A percentile compares a stretch with the other conserved stretches of the same genome.
Evolutionary conservation across 2,113 vertebrate species (phyloP).

Genomic region (Acanthisitta chloris): DNA sequence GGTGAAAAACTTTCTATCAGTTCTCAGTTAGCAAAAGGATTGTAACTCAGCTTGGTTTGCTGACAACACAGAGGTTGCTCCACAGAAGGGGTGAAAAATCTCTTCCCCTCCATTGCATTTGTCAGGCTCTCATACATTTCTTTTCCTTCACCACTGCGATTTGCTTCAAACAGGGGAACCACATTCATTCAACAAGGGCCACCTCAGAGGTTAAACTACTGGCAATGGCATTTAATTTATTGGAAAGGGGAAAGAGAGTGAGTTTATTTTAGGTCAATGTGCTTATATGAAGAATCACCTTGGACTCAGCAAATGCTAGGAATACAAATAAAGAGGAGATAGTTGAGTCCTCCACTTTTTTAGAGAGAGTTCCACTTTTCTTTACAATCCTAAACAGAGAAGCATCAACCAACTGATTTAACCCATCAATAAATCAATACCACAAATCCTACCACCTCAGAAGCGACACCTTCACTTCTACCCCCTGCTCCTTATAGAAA

Average conservation of each 20-base stretch:
- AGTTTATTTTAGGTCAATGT: background rate
- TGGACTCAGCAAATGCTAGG: background rate
- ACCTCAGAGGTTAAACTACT: background rate
- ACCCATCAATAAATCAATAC: background rate
- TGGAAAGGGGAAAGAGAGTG: background rate
- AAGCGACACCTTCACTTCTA: background rate
- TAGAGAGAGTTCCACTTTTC: background rate
- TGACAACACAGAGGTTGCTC: background rate
- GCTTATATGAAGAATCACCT: background rate
- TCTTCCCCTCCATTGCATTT: background rate
- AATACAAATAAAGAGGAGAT: background rate
- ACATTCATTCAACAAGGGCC: background rate
- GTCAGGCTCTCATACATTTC: background rate
- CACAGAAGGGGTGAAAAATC: background rate
- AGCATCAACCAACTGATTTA: background rate
- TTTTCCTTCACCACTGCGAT: background rate
- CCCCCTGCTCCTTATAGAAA: rapidly evolving
- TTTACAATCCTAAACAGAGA: background rate
- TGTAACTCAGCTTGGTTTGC: background rate
- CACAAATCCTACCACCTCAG: background rate
- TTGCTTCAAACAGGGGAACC: background rate
- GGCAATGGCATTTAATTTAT: background rate
- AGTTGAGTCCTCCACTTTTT: background rate
- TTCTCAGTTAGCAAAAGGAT: background rate
- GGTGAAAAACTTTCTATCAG: background rate